Conservation (phyloP, 2,113 vertebrate genomes). For the Dryoscopus gambensis region DNA sequence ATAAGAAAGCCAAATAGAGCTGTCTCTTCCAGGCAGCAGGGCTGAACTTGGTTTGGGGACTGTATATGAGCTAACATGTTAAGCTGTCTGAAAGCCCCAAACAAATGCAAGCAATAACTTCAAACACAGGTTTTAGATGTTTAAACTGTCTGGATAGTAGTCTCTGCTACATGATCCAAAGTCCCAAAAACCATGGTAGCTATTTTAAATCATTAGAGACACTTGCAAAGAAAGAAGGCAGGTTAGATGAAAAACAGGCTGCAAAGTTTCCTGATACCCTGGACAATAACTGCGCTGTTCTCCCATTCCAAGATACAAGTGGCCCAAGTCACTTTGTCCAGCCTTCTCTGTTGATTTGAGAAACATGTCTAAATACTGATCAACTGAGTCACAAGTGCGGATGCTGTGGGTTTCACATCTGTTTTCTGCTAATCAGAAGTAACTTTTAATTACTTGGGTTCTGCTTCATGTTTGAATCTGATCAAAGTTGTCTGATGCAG, state of each 20-base stretch:
- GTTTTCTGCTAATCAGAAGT: constrained; percentile 71
- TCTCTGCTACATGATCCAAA: constrained; percentile 61
- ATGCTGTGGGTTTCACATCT: constrained; percentile 83
- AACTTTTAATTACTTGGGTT: constrained; percentile 57
- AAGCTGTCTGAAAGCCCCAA: constrained; percentile 66
- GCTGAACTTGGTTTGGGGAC: constrained; percentile 69
- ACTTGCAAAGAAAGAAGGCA: constrained; percentile 7
- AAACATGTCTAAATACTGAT: background rate
- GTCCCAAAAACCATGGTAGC: constrained; percentile 25
- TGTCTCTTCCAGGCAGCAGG: constrained; percentile 52
- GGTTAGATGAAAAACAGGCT: constrained; percentile 14
- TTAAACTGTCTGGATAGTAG: constrained; percentile 13
- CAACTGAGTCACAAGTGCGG: constrained; percentile 31
- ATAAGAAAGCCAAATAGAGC: constrained; percentile 71
- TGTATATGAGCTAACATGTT: constrained; percentile 52
- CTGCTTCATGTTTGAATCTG: constrained; percentile 61
- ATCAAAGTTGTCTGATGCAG: constrained; percentile 67
- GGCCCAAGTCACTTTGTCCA: constrained; percentile 45
- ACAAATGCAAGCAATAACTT: constrained; percentile 77
- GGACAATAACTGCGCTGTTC: constrained; percentile 4
- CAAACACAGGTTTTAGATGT: constrained; percentile 43
- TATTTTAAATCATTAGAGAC: constrained; percentile 12
- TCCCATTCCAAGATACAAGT: constrained; percentile 49
- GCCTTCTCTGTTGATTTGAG: constrained; percentile 10
- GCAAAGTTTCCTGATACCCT: background rate